Percentiles rank a stretch among this genome's conserved stretches.
phyloP scores from a whole-genome alignment of 2,888 invertebrate species.

The Mythimna loreyi region DNA sequence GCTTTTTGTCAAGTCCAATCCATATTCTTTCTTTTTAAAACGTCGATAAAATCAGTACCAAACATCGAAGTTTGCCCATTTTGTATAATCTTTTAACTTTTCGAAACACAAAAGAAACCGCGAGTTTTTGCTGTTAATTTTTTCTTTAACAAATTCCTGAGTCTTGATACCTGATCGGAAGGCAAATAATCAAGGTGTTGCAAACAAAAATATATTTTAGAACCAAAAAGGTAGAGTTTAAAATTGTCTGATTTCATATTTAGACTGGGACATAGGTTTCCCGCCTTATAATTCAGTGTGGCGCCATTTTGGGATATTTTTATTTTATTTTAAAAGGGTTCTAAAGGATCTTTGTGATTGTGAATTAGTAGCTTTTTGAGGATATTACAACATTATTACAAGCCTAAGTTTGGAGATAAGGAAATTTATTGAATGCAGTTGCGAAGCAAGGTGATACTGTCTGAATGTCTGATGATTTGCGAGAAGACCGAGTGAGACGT shows the following conservation, averaged over 20 bases:
- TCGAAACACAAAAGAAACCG: conserved; percentile 84
- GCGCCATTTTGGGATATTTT: conserved; percentile 70
- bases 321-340: conserved; percentile 66
- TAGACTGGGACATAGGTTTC: conserved; percentile 63
- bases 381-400: conserved; percentile 64
- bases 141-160: conserved; percentile 80
- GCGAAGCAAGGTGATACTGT: no score
- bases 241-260: conserved; percentile 62
- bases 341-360: conserved; percentile 43
- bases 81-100: conserved; percentile 82
- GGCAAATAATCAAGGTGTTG: conserved; percentile 63
- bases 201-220: conserved; percentile 33
- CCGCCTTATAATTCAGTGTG: conserved; percentile 62
- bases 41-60: conserved; percentile 83
- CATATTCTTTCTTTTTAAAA: conserved; percentile 73
- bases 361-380: conserved; percentile 64
- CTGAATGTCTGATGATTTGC: no score
- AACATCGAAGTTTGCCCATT: conserved; percentile 83
- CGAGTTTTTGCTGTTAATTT: conserved; percentile 77
- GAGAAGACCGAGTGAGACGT: no score
- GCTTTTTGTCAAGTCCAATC: conserved; percentile 49
- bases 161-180: conserved; percentile 81
- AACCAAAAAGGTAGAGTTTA: conserved; percentile 67
- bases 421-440: conserved; percentile 18
- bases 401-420: conserved; percentile 27